Evolutionary conservation across 1,140 invertebrate species (phyloP).

Genomic region (Eupeodes corollae): DNA sequence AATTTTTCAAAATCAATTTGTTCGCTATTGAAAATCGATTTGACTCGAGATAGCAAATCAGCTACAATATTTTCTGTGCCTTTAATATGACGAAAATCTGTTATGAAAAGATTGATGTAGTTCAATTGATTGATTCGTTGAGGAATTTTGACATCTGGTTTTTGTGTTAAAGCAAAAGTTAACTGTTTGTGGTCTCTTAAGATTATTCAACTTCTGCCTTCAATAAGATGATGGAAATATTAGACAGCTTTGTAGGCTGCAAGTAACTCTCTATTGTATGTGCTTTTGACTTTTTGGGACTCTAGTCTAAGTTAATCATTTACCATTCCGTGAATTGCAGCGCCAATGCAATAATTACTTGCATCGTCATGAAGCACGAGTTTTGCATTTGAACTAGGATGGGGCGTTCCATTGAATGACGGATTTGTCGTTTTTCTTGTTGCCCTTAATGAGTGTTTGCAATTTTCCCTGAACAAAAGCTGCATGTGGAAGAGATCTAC

Average conservation of each 20-base stretch:
- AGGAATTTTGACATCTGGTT: constrained; percentile 13
- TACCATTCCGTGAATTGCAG: too few relatives aligned
- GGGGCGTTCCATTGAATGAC: too few relatives aligned
- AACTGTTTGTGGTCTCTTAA: constrained; percentile 39
- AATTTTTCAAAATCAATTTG: constrained; percentile 8
- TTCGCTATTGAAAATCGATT: constrained; percentile 1
- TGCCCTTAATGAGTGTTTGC: too few relatives aligned
- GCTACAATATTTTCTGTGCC: constrained; percentile 23
- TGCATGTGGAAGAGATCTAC: too few relatives aligned
- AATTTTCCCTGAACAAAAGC: too few relatives aligned
- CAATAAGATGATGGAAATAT: constrained; percentile 25
- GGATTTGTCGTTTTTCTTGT: too few relatives aligned
- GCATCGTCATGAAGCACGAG: too few relatives aligned
- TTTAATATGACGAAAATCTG: constrained; percentile 23
- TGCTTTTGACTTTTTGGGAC: constrained; percentile 15
- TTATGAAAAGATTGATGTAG: constrained; percentile 30
- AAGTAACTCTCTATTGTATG: constrained; percentile 34
- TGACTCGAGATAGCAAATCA: constrained; percentile 18
- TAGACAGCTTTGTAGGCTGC: constrained; percentile 22
- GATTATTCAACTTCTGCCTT: constrained; percentile 23
- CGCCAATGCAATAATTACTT: too few relatives aligned
- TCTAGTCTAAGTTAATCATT: background rate
- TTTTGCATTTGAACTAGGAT: too few relatives aligned
- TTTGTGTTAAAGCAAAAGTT: constrained; percentile 18
- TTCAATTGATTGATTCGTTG: constrained; percentile 21